phyloP scores from a whole-genome alignment of 2,888 invertebrate genomes.

The Synergus japonicus region DNA sequence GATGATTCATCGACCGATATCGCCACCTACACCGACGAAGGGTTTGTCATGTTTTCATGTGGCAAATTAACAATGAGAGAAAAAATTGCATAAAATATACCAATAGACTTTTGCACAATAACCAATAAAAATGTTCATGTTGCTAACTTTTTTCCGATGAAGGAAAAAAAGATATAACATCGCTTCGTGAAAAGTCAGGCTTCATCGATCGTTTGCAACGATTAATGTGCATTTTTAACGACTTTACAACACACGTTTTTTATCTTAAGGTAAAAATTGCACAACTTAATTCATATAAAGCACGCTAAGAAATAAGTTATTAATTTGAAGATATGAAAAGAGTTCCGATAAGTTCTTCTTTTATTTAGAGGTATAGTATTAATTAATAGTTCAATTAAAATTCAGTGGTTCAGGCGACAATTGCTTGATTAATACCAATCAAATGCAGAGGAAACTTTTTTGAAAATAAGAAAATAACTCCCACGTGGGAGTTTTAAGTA shows the following conservation, averaged over 20 bases:
- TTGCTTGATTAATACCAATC: too few species aligned
- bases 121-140: background rate
- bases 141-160: background rate
- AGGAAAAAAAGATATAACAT: background rate
- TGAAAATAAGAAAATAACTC: too few species aligned
- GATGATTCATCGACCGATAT: conserved; percentile 32
- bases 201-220: background rate
- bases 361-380: background rate
- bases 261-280: background rate
- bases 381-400: too few species aligned
- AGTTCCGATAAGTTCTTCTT: background rate
- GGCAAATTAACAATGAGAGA: background rate
- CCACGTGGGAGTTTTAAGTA: too few species aligned
- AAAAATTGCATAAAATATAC: background rate
- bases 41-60: conserved; percentile 4
- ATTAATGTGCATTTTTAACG: background rate
- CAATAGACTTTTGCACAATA: background rate
- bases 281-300: background rate
- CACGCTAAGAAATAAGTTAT: background rate
- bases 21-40: background rate
- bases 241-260: background rate
- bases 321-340: background rate
- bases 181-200: background rate
- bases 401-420: too few species aligned
- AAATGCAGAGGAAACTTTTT: too few species aligned